These are phyloP conservation scores for Acanthornis magna DNA, from an alignment of 2,797 vertebrate genomes.

Conservation along the genomic window DNA sequence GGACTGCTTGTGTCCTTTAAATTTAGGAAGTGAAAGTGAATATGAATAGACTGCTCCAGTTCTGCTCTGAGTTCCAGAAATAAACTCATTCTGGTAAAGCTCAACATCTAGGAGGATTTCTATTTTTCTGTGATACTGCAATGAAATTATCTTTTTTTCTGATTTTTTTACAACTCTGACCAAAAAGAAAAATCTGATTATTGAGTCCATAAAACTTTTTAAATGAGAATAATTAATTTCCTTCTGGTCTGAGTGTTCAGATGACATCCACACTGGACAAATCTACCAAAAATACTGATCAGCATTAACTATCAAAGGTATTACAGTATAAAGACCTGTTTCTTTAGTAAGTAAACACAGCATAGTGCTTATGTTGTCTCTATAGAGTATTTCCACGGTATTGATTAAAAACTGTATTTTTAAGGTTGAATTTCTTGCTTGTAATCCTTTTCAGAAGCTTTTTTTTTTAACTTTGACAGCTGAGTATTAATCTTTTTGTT, in stretches of 20 bases:
- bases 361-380: neutral
- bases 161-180: neutral
- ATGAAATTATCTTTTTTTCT: neutral
- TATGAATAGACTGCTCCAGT: neutral
- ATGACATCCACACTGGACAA: neutral
- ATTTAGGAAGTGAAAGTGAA: neutral
- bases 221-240: neutral
- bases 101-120: neutral
- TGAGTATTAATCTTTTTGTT: neutral
- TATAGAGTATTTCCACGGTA: neutral
- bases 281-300: neutral
- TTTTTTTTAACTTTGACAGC: neutral
- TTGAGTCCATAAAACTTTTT: neutral
- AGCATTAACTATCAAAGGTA: neutral
- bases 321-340: neutral
- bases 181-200: neutral
- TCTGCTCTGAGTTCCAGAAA: neutral
- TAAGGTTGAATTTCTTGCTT: neutral
- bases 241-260: neutral
- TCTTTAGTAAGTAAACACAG: neutral
- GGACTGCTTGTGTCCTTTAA: neutral
- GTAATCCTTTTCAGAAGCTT: neutral
- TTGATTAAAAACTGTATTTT: neutral
- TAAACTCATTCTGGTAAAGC: neutral
- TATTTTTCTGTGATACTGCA: neutral